Evolutionary conservation across 2,888 invertebrate species (phyloP).

Genomic region (Drosophila pseudotalamancana): DNA sequence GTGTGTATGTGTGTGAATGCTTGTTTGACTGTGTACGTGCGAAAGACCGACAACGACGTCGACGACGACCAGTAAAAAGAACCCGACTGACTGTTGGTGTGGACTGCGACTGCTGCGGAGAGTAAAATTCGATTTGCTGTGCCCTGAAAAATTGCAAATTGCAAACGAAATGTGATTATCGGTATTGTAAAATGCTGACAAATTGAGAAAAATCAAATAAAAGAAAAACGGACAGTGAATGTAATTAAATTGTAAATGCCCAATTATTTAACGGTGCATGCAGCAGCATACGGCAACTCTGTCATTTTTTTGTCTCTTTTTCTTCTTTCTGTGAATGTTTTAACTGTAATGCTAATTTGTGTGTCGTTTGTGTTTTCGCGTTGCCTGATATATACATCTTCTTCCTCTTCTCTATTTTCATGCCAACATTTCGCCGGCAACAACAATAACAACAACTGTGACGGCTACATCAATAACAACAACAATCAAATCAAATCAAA

Average conservation of each 20-base stretch:
- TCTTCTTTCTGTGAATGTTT: conserved; percentile 21
- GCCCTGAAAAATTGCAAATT: conserved; percentile 61
- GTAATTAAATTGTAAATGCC: conserved; percentile 38
- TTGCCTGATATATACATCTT: conserved; percentile 27
- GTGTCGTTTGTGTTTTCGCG: conserved; percentile 39
- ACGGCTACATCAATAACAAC: conserved; percentile 28
- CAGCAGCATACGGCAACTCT: conserved; percentile 26
- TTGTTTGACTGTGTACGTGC: conserved; percentile 41
- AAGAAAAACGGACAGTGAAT: conserved; percentile 25
- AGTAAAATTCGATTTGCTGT: conserved; percentile 72
- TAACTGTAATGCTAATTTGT: conserved; percentile 72
- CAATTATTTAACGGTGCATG: conserved; percentile 17
- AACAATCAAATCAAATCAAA: conserved; percentile 26
- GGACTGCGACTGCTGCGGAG: conserved; percentile 53
- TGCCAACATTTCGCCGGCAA: conserved; percentile 57
- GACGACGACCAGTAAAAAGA: conserved; percentile 63
- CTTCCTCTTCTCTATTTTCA: conserved; percentile 51
- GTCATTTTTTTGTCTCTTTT: conserved; percentile 13
- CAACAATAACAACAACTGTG: conserved; percentile 27
- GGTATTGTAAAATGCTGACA: conserved; percentile 39
- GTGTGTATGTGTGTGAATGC: conserved; percentile 15
- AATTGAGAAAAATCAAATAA: conserved; percentile 27
- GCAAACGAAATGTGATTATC: conserved; percentile 59
- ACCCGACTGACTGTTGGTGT: conserved; percentile 66
- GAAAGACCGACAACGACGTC: conserved; percentile 60